These are phyloP conservation scores for Ormyrus labotus DNA, from an alignment of 2,888 invertebrate genomes.

Conservation along the genomic window DNA sequence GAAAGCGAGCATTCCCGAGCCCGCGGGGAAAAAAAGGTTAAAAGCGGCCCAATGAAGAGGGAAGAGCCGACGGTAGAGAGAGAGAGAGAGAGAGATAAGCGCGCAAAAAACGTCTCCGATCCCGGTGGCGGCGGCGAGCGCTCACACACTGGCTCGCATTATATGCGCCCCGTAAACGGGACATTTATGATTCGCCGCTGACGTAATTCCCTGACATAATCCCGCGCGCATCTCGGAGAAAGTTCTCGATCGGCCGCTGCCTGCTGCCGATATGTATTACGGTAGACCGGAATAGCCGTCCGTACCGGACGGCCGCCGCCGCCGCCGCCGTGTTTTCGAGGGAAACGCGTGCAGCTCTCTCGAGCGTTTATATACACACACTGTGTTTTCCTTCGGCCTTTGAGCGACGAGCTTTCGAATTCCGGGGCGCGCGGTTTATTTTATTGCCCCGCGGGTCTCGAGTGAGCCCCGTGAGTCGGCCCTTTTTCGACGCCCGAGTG, in stretches of 20 bases:
- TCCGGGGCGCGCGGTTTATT: background rate
- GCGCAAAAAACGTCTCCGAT: background rate
- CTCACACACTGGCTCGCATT: background rate
- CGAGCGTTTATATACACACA: background rate
- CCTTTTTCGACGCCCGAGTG: no score
- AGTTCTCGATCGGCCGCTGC: no score
- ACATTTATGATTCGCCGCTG: constrained; percentile 40
- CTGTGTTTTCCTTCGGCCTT: constrained; percentile 23
- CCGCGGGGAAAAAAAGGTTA: background rate
- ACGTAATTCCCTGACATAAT: constrained; percentile 45
- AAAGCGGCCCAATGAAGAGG: constrained; percentile 16
- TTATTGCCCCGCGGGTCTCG: no score
- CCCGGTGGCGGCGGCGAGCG: background rate
- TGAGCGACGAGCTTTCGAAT: constrained; percentile 16
- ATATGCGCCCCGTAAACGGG: constrained; percentile 2
- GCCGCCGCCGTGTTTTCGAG: background rate
- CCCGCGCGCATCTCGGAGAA: background rate
- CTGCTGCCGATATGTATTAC: no score
- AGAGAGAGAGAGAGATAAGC: background rate
- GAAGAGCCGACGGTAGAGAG: background rate
- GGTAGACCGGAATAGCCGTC: constrained; percentile 13
- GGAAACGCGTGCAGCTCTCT: constrained; percentile 18
- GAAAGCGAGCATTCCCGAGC: constrained; percentile 32
- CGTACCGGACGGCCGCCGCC: background rate
- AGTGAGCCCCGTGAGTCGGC: no score